phyloP scores from a whole-genome alignment of 2,113 vertebrate species.

The Electrona antarctica region DNA sequence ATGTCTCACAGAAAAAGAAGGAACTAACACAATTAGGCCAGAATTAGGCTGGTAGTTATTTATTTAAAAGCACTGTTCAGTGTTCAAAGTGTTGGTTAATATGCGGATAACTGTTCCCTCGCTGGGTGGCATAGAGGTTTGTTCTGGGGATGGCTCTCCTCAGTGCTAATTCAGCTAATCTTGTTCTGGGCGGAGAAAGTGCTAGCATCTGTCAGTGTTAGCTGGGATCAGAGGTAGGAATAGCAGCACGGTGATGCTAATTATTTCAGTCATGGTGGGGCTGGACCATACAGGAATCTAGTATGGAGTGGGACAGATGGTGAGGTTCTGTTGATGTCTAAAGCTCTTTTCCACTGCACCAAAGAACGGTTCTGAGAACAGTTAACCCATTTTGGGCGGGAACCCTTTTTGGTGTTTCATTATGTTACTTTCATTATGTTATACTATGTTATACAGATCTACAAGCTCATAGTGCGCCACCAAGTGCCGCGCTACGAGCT shows the following conservation, averaged over 20 bases:
- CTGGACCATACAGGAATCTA: slow-evolving; percentile 18
- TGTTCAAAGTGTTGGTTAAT: slow-evolving; percentile 14
- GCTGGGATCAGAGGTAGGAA: slow-evolving; percentile 45
- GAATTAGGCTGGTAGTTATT: slow-evolving; percentile 16
- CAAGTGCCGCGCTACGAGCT: no score
- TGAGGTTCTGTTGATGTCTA: slow-evolving; percentile 35
- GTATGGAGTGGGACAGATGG: slow-evolving; percentile 58
- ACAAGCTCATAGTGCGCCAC: no score
- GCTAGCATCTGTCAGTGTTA: slow-evolving; percentile 48
- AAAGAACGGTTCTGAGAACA: background rate
- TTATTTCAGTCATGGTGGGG: slow-evolving; percentile 58
- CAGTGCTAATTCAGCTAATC: slow-evolving; percentile 38
- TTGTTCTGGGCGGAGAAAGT: slow-evolving; percentile 36
- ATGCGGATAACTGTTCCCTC: background rate
- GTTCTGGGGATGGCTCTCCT: slow-evolving; percentile 18
- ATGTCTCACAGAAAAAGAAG: slow-evolving; percentile 15
- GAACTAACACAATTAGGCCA: slow-evolving; percentile 9
- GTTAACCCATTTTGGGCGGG: no score
- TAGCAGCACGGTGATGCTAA: slow-evolving; percentile 47
- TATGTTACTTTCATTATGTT: no score
- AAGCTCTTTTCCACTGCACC: background rate
- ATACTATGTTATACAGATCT: no score
- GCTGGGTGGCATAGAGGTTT: slow-evolving; percentile 7
- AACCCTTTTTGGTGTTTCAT: no score
- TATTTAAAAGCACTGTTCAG: slow-evolving; percentile 31